Conservation (phyloP, 2,113 vertebrate species). For the Xenopus tropicalis region UCB_Xtro_10.0 CM004444.2:104028501-104029000, state of each 20-base stretch:
- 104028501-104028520: background rate
- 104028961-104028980: no score
- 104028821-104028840: no score
- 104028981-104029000: no score
- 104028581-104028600: slow-evolving; percentile 17
- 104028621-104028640: slow-evolving; percentile 7
- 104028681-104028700: background rate
- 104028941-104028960: no score
- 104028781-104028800: no score
- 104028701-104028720: background rate
- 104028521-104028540: slow-evolving; percentile 7
- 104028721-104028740: background rate
- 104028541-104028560: slow-evolving; percentile 3
- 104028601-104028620: slow-evolving; percentile 24
- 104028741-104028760: background rate
- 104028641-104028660: slow-evolving; percentile 35
- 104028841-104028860: no score
- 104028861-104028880: no score
- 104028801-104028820: no score
- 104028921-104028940: no score
- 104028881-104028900: no score
- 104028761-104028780: background rate
- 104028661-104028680: slow-evolving; percentile 10
- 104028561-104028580: slow-evolving; percentile 9
- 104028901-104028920: no score